Percentiles rank a stretch among this genome's conserved stretches.
Evolutionary conservation across 2,797 vertebrate genomes (phyloP).

Genomic region (Acestrorhynchus altus): DNA sequence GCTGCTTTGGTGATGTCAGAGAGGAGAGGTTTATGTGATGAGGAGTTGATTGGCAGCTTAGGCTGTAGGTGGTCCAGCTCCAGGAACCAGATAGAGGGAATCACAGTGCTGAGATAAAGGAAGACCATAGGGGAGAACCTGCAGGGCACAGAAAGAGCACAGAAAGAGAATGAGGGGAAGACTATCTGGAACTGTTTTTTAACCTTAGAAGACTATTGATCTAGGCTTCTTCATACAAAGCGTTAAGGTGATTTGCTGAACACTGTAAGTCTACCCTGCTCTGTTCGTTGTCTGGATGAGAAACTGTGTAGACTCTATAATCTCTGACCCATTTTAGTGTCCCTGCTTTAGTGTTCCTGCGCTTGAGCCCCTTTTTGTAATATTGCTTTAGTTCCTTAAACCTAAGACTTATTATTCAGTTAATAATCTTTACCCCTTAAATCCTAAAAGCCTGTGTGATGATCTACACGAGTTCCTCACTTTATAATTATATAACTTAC

Average conservation of each 20-base stretch:
- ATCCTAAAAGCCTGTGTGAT: background rate
- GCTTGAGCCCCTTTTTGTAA: conserved; percentile 4
- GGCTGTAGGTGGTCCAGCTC: conserved; percentile 75
- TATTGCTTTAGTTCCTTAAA: background rate
- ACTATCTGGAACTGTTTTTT: conserved; percentile 13
- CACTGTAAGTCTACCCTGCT: background rate
- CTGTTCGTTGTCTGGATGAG: conserved; percentile 1
- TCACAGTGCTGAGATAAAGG: conserved; percentile 77
- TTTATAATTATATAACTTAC: too few relatives aligned
- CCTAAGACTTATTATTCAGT: background rate
- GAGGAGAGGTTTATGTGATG: conserved; percentile 68
- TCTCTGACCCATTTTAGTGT: background rate
- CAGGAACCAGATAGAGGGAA: conserved; percentile 78
- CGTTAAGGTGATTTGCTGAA: background rate
- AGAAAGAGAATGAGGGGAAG: conserved; percentile 7
- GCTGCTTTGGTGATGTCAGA: conserved; percentile 71
- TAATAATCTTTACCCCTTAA: background rate
- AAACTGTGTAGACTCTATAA: background rate
- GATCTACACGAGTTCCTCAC: background rate
- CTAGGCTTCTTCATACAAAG: background rate
- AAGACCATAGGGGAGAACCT: conserved; percentile 80
- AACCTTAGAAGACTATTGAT: conserved; percentile 17
- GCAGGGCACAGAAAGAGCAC: conserved; percentile 17
- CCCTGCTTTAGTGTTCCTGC: conserved; percentile 19
- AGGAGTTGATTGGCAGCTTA: conserved; percentile 71